Evolutionary conservation across 2,113 vertebrate genomes (phyloP).

Genomic region (Passer domesticus): DNA sequence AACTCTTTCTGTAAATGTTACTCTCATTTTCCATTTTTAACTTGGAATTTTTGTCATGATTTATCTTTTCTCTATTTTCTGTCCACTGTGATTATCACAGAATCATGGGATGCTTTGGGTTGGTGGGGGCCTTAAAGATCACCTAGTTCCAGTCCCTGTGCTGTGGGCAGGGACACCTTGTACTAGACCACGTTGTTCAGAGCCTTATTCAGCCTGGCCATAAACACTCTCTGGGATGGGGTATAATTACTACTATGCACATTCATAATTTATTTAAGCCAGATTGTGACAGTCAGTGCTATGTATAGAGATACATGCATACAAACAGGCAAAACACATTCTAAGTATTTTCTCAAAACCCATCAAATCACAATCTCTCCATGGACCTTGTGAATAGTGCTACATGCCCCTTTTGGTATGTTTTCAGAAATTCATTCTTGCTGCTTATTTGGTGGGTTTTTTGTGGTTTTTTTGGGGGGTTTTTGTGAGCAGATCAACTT

Average conservation of each 20-base stretch:
- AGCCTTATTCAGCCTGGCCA: background rate
- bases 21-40: background rate
- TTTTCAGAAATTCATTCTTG: background rate
- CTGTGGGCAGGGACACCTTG: background rate
- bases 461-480: too few species aligned
- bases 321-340: fast-evolving
- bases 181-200: background rate
- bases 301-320: background rate
- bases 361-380: background rate
- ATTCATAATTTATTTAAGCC: background rate
- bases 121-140: background rate
- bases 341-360: background rate
- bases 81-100: background rate
- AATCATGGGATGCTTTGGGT: background rate
- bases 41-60: background rate
- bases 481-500: background rate
- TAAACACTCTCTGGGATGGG: background rate
- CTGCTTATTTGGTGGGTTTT: background rate
- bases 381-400: background rate
- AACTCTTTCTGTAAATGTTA: background rate
- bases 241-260: background rate
- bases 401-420: background rate
- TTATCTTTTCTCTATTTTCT: background rate
- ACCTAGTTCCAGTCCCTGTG: background rate
- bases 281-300: background rate